Percentiles rank a stretch among this genome's conserved stretches.
phyloP scores from a whole-genome alignment of 2,888 invertebrate species.

The Prosopocoilus inquinatus region DNA sequence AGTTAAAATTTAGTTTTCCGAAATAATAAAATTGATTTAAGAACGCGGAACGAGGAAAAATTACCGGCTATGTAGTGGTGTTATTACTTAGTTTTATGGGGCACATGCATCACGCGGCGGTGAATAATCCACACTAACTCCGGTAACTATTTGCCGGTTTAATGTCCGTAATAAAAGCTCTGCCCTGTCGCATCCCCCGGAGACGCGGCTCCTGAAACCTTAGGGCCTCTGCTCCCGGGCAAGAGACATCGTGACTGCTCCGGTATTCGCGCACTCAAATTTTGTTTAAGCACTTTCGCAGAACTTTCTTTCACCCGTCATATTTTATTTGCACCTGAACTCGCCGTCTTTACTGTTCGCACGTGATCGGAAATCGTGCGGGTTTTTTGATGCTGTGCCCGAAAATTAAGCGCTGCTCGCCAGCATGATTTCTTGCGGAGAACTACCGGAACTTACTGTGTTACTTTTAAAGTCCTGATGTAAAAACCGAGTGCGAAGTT shows the following conservation, averaged over 20 bases:
- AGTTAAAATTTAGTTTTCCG: too few species aligned
- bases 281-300: conserved; percentile 32
- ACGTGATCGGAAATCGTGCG: conserved; percentile 25
- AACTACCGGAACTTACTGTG: not conserved
- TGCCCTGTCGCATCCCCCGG: conserved; percentile 34
- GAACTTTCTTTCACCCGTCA: conserved; percentile 29
- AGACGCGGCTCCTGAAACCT: conserved; percentile 32
- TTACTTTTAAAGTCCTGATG: not conserved
- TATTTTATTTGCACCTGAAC: conserved; percentile 29
- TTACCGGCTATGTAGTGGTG: not conserved
- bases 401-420: not conserved
- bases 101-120: conserved; percentile 14
- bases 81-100: conserved; percentile 16
- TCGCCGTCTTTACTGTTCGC: conserved; percentile 22
- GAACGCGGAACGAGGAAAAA: too few species aligned
- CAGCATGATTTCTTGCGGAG: not conserved
- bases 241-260: conserved; percentile 24
- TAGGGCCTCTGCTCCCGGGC: conserved; percentile 11
- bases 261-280: conserved; percentile 28
- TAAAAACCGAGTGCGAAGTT: conserved; percentile 19
- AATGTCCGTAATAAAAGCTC: conserved; percentile 38
- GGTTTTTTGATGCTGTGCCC: not conserved
- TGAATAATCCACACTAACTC: conserved; percentile 14
- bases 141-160: conserved; percentile 26
- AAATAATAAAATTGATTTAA: too few species aligned